phyloP scores from a whole-genome alignment of 1,140 invertebrate species.

The Drosophila simulans region DNA sequence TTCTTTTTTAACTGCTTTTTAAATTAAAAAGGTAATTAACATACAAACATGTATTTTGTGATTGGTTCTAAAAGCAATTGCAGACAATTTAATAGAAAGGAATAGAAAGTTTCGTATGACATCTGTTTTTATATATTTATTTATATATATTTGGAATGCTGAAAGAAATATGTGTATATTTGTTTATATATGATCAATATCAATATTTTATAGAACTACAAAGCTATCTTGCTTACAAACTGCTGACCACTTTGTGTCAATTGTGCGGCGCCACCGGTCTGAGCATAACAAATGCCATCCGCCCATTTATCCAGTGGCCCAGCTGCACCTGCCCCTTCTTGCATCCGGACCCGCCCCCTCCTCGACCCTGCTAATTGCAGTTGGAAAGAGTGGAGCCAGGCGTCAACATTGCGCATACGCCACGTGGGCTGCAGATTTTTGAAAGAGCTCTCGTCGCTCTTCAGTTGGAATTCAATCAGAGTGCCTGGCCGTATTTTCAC shows the following conservation, averaged over 20 bases:
- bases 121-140: too few relatives aligned
- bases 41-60: too few relatives aligned
- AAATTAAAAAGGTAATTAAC: too few relatives aligned
- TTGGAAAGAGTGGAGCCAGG: conserved; percentile 21
- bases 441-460: conserved; percentile 2
- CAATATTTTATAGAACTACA: too few relatives aligned
- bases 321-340: not conserved
- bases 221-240: not conserved
- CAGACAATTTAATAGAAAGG: too few relatives aligned
- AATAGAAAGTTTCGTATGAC: too few relatives aligned
- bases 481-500: conserved; percentile 15
- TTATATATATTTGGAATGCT: too few relatives aligned
- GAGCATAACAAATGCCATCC: conserved; percentile 22
- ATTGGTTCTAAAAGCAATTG: too few relatives aligned
- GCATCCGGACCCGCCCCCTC: not conserved
- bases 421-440: conserved; percentile 65
- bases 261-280: conserved; percentile 58
- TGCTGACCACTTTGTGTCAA: not conserved
- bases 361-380: conserved; percentile 54
- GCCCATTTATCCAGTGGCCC: conserved; percentile 1
- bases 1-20: too few relatives aligned
- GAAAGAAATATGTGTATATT: too few relatives aligned
- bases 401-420: conserved; percentile 68
- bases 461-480: conserved; percentile 33
- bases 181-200: too few relatives aligned